Base-by-base conservation (phyloP, 1,140 invertebrate species). In the Colletes latitarsis region DNA sequence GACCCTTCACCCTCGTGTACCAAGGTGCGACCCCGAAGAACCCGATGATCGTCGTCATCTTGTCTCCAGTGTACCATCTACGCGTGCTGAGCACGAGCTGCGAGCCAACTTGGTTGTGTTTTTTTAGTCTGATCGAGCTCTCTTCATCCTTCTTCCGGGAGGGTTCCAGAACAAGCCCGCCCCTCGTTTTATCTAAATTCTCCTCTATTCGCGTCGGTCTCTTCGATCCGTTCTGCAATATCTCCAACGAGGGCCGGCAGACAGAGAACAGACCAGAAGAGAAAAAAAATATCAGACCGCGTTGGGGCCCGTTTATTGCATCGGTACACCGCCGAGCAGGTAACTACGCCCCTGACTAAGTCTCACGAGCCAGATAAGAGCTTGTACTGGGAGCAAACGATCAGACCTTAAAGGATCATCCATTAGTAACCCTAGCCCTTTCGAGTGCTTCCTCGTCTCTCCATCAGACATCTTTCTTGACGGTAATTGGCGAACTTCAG, bases 381-480 rank as follows among this genome's bases (percentile, higher is more conserved):
- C 12, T 39, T 41, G 39, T 46, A 49, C 39, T 68, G 30, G 17
- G 14, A 63, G 49, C 67, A 30, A 77, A 17, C 49, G 58, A 82
- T 82, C 80, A 17, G 12, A 19, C 19, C 58, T 49, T 15, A 67
- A 68, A 76, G 67, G 68, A 81, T 77, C 67, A 62, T 39, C 67
- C 78, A 84, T 84, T 83, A 84, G 71, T 83, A 80, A 84, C 76
- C 66, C 76, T 79, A 84, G 72, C 62, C 46, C 43, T 76, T 43
- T 76, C 67, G 67, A 76, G 74, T 52, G 67, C 53, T 70, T 9
- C 43, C 41, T 17, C 3, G 63, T 21, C n/a, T n/a, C 52, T 63
- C 43, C 46, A 41, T 60, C 57, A 49, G 41, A 79, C 64, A 19
- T 62, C 63, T 49, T 70, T 76, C 72, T 68, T 12, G 9, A 82